Evolutionary conservation across 2,113 vertebrate species (phyloP).

Genomic region (Colaptes auratus): DNA sequence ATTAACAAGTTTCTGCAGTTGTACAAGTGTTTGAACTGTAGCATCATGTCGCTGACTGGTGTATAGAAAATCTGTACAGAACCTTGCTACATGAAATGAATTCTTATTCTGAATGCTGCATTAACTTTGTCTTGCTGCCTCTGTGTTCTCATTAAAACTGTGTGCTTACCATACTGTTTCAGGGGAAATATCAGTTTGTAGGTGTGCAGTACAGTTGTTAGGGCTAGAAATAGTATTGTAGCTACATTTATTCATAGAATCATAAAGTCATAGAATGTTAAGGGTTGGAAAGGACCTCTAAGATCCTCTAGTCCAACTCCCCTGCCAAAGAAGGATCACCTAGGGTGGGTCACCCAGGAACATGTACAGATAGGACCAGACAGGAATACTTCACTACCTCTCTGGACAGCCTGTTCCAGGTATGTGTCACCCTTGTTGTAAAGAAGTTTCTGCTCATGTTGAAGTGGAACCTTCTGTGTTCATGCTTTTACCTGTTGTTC

Average conservation of each 20-base stretch:
- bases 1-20: background rate
- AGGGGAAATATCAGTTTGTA: background rate
- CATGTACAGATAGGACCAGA: no score
- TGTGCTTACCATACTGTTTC: background rate
- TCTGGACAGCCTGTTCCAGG: no score
- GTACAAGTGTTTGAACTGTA: background rate
- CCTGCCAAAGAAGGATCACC: no score
- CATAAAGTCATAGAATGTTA: no score
- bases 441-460: no score
- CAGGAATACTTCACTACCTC: no score
- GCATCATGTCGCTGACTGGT: background rate
- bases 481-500: no score
- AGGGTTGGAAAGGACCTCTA: no score
- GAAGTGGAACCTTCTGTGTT: no score
- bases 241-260: background rate
- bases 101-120: background rate
- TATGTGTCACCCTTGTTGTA: no score
- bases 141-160: background rate
- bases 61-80: background rate
- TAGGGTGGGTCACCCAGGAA: no score
- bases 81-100: accelerated
- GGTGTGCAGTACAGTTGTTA: background rate
- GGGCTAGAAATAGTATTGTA: background rate
- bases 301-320: no score
- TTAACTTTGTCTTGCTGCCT: background rate